Percentiles rank a stretch among this genome's conserved stretches.
Evolutionary conservation across 2,888 invertebrate genomes (phyloP).

Genomic region (Leuctra nigra): DNA sequence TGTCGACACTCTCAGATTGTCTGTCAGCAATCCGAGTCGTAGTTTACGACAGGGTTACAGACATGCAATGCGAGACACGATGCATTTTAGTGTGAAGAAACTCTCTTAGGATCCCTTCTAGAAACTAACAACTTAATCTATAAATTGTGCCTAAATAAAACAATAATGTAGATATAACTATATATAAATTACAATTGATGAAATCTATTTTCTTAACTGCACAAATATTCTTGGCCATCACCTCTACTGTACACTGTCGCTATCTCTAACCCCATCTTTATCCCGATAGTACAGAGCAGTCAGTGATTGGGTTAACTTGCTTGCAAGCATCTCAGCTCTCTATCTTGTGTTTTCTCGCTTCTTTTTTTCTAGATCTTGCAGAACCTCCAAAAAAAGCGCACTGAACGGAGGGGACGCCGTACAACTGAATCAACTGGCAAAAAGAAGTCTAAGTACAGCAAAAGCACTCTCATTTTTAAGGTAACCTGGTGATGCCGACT

Average conservation of each 20-base stretch:
- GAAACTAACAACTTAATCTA: not conserved
- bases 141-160: constrained; percentile 1
- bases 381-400: constrained; percentile 98
- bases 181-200: not conserved
- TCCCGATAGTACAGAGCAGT: constrained; percentile 15
- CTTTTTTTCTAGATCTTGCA: constrained; percentile 96
- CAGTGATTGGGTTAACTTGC: constrained; percentile 15
- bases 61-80: no score
- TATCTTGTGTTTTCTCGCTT: constrained; percentile 68
- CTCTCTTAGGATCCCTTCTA: no score
- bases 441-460: constrained; percentile 87
- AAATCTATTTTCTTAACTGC: constrained; percentile 4
- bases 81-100: no score
- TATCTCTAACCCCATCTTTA: constrained; percentile 15
- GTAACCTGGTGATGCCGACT: constrained; percentile 56
- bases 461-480: constrained; percentile 98
- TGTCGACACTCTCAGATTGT: no score
- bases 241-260: constrained; percentile 18
- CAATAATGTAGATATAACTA: constrained; percentile 8
- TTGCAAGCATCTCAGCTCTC: constrained; percentile 40
- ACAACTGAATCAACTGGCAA: constrained; percentile 82
- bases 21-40: no score
- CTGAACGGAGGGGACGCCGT: constrained; percentile 94
- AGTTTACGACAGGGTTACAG: no score
- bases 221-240: constrained; percentile 12